phyloP scores from a whole-genome alignment of 64 coral and sea anemone genomes.

The Platygyra sinensis region DNA sequence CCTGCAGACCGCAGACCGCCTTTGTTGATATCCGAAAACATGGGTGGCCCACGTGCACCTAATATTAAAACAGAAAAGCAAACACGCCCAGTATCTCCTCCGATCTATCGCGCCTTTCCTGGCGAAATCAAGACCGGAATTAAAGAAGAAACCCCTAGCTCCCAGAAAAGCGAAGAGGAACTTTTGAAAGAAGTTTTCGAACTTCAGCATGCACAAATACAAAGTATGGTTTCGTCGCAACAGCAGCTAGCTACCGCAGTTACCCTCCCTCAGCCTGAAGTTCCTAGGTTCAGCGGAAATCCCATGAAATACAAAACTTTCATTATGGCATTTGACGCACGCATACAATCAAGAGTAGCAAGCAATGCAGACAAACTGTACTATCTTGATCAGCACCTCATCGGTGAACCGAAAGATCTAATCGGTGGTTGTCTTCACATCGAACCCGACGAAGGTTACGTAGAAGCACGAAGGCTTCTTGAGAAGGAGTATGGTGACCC shows the following conservation, averaged over 20 bases:
- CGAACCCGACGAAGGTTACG: slow-evolving; percentile 20
- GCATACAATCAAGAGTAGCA: background rate
- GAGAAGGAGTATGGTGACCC: slow-evolving; percentile 59
- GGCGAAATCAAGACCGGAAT: too few relatives aligned
- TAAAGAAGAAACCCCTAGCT: too few relatives aligned
- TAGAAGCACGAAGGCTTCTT: slow-evolving; percentile 30
- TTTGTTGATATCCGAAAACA: too few relatives aligned
- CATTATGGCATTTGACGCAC: background rate
- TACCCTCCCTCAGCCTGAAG: slow-evolving; percentile 6
- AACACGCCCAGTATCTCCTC: too few relatives aligned
- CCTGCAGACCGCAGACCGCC: too few relatives aligned
- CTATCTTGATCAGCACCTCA: slow-evolving; percentile 56
- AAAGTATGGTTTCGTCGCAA: background rate
- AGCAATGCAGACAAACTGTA: slow-evolving; percentile 22
- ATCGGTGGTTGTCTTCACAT: slow-evolving; percentile 45
- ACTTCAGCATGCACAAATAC: background rate
- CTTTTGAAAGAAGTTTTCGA: too few relatives aligned
- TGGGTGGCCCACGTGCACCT: too few relatives aligned
- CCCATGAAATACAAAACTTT: too few relatives aligned
- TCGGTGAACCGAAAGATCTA: slow-evolving; percentile 54
- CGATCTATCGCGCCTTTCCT: background rate
- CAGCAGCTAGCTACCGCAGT: background rate
- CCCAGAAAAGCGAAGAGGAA: too few relatives aligned
- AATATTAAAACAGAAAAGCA: too few relatives aligned
- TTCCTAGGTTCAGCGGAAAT: background rate